Percentiles rank a stretch among this genome's conserved stretches.
Evolutionary conservation across 37 sponge, comb jelly and placozoan genomes (phyloP).

Genomic region (Petrosia ficiformis): DNA sequence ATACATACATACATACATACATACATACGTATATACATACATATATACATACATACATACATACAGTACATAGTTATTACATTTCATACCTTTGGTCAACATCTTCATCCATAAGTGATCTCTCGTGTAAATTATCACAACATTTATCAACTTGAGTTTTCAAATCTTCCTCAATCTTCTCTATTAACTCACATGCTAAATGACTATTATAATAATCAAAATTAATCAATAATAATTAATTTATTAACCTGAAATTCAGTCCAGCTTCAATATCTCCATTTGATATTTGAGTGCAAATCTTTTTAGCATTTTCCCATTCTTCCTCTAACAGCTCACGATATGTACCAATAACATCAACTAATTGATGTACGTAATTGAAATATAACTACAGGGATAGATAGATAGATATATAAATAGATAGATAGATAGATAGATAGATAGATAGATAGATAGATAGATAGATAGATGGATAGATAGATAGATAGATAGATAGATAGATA

Average conservation of each 20-base stretch:
- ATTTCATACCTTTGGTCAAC: conserved; percentile 9
- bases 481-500: too few species aligned
- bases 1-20: not conserved
- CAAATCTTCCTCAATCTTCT: conserved; percentile 47
- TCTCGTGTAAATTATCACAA: conserved; percentile 15
- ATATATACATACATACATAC: not conserved
- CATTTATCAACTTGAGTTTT: conserved; percentile 41
- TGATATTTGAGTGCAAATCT: conserved; percentile 49
- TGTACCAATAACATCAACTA: conserved; percentile 38
- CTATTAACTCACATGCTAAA: conserved; percentile 60
- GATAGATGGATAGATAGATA: too few species aligned
- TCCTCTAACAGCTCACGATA: conserved; percentile 49
- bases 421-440: too few species aligned
- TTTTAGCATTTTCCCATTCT: conserved; percentile 73
- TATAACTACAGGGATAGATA: conserved; percentile 45
- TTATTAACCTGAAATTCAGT: conserved; percentile 77
- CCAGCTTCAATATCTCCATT: conserved; percentile 76
- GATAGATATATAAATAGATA: too few species aligned
- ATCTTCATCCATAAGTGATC: not conserved
- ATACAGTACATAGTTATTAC: too few species aligned
- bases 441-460: too few species aligned
- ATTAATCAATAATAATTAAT: not conserved
- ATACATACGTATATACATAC: conserved; percentile 1
- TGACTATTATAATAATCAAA: conserved; percentile 32
- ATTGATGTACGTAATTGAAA: conserved; percentile 57